A percentile compares a stretch with the other conserved stretches of the same genome.
Evolutionary conservation across 2,888 invertebrate species (phyloP).

Genomic region (Drosophila pseudotalamancana): DNA sequence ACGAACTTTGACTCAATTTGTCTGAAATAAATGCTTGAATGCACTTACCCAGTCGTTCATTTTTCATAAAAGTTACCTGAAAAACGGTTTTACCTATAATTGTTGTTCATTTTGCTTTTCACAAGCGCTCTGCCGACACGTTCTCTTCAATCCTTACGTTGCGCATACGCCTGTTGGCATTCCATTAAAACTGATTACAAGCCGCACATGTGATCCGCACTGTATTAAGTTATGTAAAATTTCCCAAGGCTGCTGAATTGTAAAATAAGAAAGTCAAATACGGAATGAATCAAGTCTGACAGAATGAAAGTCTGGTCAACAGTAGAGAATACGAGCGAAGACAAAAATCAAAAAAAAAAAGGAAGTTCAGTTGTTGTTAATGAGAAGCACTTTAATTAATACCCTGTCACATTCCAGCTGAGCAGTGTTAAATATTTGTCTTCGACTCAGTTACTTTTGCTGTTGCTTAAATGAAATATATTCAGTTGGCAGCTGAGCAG

Average conservation of each 20-base stretch:
- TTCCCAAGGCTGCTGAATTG: constrained; percentile 13
- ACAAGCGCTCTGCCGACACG: constrained; percentile 19
- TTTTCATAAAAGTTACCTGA: neutral
- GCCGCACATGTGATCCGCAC: constrained; percentile 29
- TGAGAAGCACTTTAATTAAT: constrained; percentile 21
- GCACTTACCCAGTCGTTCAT: neutral
- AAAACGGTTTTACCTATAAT: too few relatives aligned
- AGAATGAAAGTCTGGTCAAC: constrained; percentile 5
- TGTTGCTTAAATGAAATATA: constrained; percentile 34
- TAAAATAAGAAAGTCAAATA: constrained; percentile 11
- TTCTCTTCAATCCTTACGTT: constrained; percentile 33
- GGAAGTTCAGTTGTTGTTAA: constrained; percentile 10
- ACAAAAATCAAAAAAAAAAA: too few relatives aligned
- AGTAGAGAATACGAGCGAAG: neutral
- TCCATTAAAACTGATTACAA: constrained; percentile 59
- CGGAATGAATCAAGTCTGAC: constrained; percentile 32
- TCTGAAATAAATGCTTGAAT: neutral
- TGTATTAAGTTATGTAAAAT: constrained; percentile 44
- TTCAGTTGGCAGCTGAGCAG: neutral
- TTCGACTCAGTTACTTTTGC: constrained; percentile 8
- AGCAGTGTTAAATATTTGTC: constrained; percentile 17
- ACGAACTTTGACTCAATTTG: constrained; percentile 33
- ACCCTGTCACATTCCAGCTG: constrained; percentile 9
- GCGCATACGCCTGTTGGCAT: constrained; percentile 59
- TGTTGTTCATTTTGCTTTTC: too few relatives aligned